Percentiles rank a stretch among this genome's conserved stretches.
These are phyloP conservation scores for Ammodytes marinus DNA, from an alignment of 2,113 vertebrate species.

Conservation along the genomic window DNA sequence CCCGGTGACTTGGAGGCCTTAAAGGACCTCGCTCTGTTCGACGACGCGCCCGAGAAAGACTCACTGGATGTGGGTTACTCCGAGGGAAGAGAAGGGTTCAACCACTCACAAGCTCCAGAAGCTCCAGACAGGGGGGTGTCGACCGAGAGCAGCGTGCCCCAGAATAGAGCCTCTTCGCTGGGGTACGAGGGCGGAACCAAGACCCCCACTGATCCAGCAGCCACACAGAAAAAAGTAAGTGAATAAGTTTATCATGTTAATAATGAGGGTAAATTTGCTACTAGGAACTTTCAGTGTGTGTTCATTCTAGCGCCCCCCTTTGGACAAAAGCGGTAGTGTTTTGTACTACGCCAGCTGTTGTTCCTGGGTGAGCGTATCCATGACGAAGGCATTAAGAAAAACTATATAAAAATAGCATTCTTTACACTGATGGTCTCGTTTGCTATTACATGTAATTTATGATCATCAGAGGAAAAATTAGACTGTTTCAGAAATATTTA, in stretches of 20 bases:
- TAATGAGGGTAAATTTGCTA: background rate
- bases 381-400: too few species aligned
- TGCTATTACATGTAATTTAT: too few species aligned
- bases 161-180: conserved; percentile 22
- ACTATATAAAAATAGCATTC: too few species aligned
- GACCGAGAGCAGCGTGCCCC: conserved; percentile 28
- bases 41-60: conserved; percentile 71
- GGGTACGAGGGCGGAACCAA: conserved; percentile 1
- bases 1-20: conserved; percentile 81
- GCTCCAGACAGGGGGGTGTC: conserved; percentile 30
- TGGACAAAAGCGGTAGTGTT: too few species aligned
- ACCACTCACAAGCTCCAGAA: conserved; percentile 76
- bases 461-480: too few species aligned
- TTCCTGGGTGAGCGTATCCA: too few species aligned
- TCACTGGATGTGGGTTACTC: conserved; percentile 79
- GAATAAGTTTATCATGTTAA: background rate
- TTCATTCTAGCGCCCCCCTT: too few species aligned
- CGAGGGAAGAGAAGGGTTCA: conserved; percentile 73
- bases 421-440: too few species aligned
- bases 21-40: conserved; percentile 85
- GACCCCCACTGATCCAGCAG: conserved; percentile 3
- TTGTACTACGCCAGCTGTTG: too few species aligned
- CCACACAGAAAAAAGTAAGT: conserved; percentile 52
- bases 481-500: too few species aligned
- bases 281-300: too few species aligned